Conservation (phyloP, 2,888 invertebrate species). For the Leptinotarsa haldemani region DNA sequence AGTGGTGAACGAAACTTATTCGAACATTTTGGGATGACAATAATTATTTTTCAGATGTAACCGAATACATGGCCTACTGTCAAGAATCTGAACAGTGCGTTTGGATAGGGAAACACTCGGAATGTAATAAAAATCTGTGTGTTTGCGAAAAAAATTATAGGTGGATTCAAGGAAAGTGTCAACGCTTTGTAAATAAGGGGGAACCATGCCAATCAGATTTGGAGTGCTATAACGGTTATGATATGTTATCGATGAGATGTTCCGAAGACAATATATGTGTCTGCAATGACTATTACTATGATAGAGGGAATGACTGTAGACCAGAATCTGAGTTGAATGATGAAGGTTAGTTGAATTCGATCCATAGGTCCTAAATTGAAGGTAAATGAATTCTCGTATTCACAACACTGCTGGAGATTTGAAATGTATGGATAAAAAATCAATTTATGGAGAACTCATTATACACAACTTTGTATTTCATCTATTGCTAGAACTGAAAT, state of each 20-base stretch:
- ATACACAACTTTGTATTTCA: too few species aligned
- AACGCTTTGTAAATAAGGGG: conserved; percentile 43
- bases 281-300: conserved; percentile 48
- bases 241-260: conserved; percentile 48
- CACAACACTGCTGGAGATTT: too few species aligned
- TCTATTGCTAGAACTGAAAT: too few species aligned
- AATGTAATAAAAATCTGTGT: conserved; percentile 44
- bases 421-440: too few species aligned
- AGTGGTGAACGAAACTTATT: too few species aligned
- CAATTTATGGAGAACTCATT: too few species aligned
- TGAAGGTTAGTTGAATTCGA: neutral
- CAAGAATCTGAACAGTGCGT: conserved; percentile 44
- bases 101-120: conserved; percentile 47
- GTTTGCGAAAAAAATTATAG: conserved; percentile 45
- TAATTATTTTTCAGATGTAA: conserved; percentile 44
- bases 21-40: too few species aligned
- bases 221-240: conserved; percentile 49
- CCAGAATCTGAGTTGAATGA: conserved; percentile 23
- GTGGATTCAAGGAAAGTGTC: conserved; percentile 51
- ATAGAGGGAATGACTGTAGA: conserved; percentile 49
- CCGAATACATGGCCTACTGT: conserved; percentile 47
- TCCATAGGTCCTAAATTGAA: too few species aligned
- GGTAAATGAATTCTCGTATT: too few species aligned
- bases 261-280: conserved; percentile 36
- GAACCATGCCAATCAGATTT: conserved; percentile 38